Conservation (phyloP, 2,113 vertebrate genomes). For the Lates calcarifer region DNA sequence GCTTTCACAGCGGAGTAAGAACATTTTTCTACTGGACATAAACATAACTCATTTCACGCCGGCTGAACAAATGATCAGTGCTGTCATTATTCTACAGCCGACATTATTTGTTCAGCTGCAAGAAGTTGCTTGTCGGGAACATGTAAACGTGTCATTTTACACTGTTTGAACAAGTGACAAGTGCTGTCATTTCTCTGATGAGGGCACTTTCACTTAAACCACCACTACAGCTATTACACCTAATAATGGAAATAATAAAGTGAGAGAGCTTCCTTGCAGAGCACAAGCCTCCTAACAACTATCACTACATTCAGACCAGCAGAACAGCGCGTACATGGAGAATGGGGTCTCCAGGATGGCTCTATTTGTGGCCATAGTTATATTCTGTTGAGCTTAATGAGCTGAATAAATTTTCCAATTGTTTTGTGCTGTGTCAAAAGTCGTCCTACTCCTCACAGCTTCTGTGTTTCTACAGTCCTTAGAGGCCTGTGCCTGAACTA, state of each 20-base stretch:
- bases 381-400: constrained; percentile 1
- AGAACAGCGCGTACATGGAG: background rate
- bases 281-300: constrained; percentile 12
- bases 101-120: background rate
- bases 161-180: background rate
- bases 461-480: background rate
- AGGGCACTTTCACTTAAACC: background rate
- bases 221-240: background rate
- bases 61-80: background rate
- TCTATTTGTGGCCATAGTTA: constrained; percentile 11
- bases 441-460: background rate
- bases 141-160: constrained; percentile 19
- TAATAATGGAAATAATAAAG: background rate
- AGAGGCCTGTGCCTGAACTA: constrained; percentile 7
- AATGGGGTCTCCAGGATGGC: background rate
- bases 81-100: background rate
- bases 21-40: background rate
- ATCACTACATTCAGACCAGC: constrained; percentile 4
- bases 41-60: background rate
- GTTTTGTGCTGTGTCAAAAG: background rate
- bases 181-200: background rate
- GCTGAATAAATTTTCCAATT: constrained; percentile 16
- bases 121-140: background rate
- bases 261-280: constrained; percentile 15
- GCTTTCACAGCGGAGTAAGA: rapidly evolving